Percentiles rank a stretch among this genome's conserved stretches.
Evolutionary conservation across 2,888 invertebrate genomes (phyloP).

Genomic region (Osmoderma eremita): DNA sequence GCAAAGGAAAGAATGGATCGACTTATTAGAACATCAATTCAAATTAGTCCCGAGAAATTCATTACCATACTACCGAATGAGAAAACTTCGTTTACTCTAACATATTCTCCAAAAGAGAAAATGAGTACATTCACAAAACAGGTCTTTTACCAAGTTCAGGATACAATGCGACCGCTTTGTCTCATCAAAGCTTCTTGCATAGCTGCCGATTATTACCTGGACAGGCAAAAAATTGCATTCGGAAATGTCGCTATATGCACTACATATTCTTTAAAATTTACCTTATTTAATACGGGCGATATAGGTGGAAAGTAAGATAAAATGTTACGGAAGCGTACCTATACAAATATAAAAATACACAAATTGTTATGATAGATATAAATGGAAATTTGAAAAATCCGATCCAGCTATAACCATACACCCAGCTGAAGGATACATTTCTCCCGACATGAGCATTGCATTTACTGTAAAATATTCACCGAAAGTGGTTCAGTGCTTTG

Average conservation of each 20-base stretch:
- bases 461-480: constrained; percentile 74
- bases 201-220: constrained; percentile 65
- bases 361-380: constrained; percentile 60
- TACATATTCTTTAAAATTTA: constrained; percentile 61
- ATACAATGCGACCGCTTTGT: constrained; percentile 66
- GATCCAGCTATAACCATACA: constrained; percentile 68
- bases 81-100: constrained; percentile 58
- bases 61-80: constrained; percentile 57
- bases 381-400: constrained; percentile 65
- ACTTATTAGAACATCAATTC: constrained; percentile 50
- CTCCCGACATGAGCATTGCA: constrained; percentile 71
- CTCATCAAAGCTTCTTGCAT: constrained; percentile 66
- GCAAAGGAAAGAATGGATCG: constrained; percentile 44
- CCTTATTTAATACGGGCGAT: constrained; percentile 68
- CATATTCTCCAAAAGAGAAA: constrained; percentile 58
- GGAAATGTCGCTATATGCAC: constrained; percentile 67
- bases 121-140: constrained; percentile 58
- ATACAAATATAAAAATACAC: constrained; percentile 54
- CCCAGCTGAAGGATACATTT: constrained; percentile 72
- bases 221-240: constrained; percentile 65
- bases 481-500: constrained; percentile 59
- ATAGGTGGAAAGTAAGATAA: constrained; percentile 65
- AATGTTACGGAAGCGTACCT: constrained; percentile 65
- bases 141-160: constrained; percentile 65
- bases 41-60: constrained; percentile 56